phyloP scores from a whole-genome alignment of 2,888 invertebrate genomes.

The Octonoba sinensis region DNA sequence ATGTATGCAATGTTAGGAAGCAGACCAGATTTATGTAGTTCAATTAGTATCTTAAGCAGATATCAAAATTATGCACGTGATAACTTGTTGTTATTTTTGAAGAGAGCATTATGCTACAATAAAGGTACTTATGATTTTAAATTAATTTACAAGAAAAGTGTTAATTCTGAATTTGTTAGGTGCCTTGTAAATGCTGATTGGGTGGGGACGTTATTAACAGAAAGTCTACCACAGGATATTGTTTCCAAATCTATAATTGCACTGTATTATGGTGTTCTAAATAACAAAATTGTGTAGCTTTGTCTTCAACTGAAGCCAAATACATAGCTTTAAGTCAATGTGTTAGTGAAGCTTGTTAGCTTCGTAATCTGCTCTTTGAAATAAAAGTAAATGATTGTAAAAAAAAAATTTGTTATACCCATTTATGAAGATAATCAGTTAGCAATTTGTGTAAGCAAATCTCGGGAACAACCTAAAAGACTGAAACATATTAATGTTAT shows the following conservation, averaged over 20 bases:
- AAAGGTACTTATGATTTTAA: slow-evolving; percentile 3
- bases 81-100: slow-evolving; percentile 1
- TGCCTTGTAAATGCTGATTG: slow-evolving; percentile 4
- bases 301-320: too few species aligned
- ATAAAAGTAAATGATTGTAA: not conserved
- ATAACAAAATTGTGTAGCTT: too few species aligned
- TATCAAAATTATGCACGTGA: slow-evolving; percentile 2
- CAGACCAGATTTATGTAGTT: slow-evolving; percentile 19
- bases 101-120: not conserved
- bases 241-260: too few species aligned
- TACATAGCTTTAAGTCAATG: too few species aligned
- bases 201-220: not conserved
- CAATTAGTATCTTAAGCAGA: slow-evolving; percentile 18
- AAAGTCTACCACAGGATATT: too few species aligned
- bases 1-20: slow-evolving; percentile 27
- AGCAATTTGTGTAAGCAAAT: not conserved
- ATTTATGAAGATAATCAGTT: not conserved
- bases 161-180: not conserved
- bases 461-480: not conserved
- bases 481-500: slow-evolving; percentile 7
- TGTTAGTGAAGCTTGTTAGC: too few species aligned
- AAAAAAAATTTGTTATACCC: not conserved
- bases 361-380: not conserved
- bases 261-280: too few species aligned
- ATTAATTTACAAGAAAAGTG: not conserved